Percentiles rank a stretch among this genome's conserved stretches.
phyloP scores from a whole-genome alignment of 2,888 invertebrate genomes.

The Crossocerus cetratus region DNA sequence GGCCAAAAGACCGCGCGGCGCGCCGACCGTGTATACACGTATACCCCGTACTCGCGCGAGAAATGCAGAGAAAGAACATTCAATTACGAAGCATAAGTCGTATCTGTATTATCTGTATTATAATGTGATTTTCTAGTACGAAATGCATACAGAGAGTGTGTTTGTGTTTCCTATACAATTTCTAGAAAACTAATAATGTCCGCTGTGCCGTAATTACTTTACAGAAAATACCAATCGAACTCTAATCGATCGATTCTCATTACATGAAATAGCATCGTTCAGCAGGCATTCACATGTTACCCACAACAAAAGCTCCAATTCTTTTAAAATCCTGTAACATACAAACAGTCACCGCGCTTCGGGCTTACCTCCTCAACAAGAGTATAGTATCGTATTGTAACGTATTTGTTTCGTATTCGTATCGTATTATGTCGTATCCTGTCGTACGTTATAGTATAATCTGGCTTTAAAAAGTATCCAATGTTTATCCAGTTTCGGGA shows the following conservation, averaged over 20 bases:
- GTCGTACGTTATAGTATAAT: conserved; percentile 55
- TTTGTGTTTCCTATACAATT: conserved; percentile 13
- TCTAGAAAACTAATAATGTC: conserved; percentile 27
- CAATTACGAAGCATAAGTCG: conserved; percentile 16
- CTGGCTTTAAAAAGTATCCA: conserved; percentile 64
- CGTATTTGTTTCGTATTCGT: no score
- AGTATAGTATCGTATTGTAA: conserved; percentile 64
- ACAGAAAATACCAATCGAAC: conserved; percentile 21
- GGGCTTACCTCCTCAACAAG: conserved; percentile 73
- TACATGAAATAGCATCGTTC: conserved; percentile 74
- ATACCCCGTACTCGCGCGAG: conserved; percentile 1
- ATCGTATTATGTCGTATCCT: no score
- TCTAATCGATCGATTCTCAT: conserved; percentile 34
- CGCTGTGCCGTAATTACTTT: conserved; percentile 20
- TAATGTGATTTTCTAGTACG: conserved; percentile 21
- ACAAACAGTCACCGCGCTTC: conserved; percentile 73
- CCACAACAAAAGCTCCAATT: conserved; percentile 73
- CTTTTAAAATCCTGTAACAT: conserved; percentile 74
- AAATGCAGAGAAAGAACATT: conserved; percentile 4
- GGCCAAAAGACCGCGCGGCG: no score
- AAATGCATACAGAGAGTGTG: conserved; percentile 18
- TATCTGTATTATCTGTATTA: conserved; percentile 10
- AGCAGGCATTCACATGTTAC: conserved; percentile 74
- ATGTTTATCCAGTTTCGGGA: conserved; percentile 56
- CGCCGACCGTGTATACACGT: conserved; percentile 5